phyloP scores from a whole-genome alignment of 2,888 invertebrate genomes.

The Pardosa pseudoannulata region DNA sequence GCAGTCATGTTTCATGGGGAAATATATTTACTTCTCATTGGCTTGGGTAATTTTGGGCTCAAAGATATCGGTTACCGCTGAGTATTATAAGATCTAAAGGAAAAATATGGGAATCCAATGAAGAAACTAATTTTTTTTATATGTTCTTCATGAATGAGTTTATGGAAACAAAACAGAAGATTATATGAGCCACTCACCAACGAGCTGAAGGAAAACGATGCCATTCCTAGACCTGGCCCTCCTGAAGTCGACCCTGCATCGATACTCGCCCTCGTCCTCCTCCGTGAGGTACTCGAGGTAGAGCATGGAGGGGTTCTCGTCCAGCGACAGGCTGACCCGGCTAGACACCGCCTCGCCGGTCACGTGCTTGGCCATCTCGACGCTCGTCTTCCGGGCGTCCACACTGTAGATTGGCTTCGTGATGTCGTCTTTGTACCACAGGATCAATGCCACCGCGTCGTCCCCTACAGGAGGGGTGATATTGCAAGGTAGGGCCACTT shows the following conservation, averaged over 20 bases:
- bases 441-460: conserved; percentile 55
- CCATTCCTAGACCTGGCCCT: conserved; percentile 93
- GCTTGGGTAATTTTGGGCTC: no score
- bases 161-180: no score
- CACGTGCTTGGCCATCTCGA: conserved; percentile 41
- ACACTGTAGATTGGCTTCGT: conserved; percentile 69
- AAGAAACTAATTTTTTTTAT: no score
- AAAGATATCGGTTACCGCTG: no score
- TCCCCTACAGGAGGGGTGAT: conserved; percentile 58
- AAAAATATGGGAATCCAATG: no score
- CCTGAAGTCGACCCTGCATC: conserved; percentile 92
- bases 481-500: conserved; percentile 57
- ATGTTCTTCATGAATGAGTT: no score
- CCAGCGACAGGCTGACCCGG: conserved; percentile 38
- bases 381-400: conserved; percentile 45
- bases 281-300: conserved; percentile 82
- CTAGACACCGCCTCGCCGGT: conserved; percentile 4
- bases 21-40: no score
- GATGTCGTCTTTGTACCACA: conserved; percentile 70
- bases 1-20: no score
- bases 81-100: no score
- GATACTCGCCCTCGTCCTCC: conserved; percentile 92
- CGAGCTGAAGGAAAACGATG: conserved; percentile 92
- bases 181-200: no score
- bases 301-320: conserved; percentile 48